A percentile compares a stretch with the other conserved stretches of the same genome.
Evolutionary conservation across 2,888 invertebrate genomes (phyloP).

Genomic region (Orgyia antiqua): DNA sequence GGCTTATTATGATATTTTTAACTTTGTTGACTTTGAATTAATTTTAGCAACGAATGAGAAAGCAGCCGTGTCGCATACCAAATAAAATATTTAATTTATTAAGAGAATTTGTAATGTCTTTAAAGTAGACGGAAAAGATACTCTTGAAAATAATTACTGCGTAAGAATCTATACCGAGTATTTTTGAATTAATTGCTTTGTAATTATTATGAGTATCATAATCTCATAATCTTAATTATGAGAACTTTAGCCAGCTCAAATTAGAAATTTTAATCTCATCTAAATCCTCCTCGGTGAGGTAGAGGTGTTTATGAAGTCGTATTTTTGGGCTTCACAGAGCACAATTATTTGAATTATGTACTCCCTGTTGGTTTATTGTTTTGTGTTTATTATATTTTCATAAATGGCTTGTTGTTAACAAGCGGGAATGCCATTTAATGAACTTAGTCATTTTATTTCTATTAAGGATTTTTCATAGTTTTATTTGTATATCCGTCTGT

Average conservation of each 20-base stretch:
- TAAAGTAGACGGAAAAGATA: neutral
- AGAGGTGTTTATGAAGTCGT: slow-evolving; percentile 40
- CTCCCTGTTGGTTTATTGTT: too few relatives aligned
- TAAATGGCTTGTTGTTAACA: too few relatives aligned
- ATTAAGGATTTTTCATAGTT: too few relatives aligned
- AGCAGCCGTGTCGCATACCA: slow-evolving; percentile 4
- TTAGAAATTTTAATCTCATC: slow-evolving; percentile 66
- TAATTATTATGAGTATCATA: slow-evolving; percentile 72
- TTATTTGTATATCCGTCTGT: too few relatives aligned
- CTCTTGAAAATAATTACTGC: slow-evolving; percentile 47
- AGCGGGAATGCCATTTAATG: too few relatives aligned
- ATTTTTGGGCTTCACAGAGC: too few relatives aligned
- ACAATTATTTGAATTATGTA: too few relatives aligned
- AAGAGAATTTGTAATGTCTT: neutral
- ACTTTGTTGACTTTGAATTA: slow-evolving; percentile 31
- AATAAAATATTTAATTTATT: neutral
- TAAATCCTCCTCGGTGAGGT: slow-evolving; percentile 46
- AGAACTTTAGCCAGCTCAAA: slow-evolving; percentile 62
- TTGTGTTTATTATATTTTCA: too few relatives aligned
- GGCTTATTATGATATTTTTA: slow-evolving; percentile 39
- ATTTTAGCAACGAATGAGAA: slow-evolving; percentile 8
- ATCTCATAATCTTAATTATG: slow-evolving; percentile 74
- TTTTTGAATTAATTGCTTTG: slow-evolving; percentile 70
- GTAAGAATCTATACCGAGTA: slow-evolving; percentile 47
- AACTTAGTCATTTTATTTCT: too few relatives aligned